Evolutionary conservation across 2,113 vertebrate genomes (phyloP), one percentile per base, ranked within the genome.

Genomic region (Hypocryptadius cinnamomeus): DNA sequence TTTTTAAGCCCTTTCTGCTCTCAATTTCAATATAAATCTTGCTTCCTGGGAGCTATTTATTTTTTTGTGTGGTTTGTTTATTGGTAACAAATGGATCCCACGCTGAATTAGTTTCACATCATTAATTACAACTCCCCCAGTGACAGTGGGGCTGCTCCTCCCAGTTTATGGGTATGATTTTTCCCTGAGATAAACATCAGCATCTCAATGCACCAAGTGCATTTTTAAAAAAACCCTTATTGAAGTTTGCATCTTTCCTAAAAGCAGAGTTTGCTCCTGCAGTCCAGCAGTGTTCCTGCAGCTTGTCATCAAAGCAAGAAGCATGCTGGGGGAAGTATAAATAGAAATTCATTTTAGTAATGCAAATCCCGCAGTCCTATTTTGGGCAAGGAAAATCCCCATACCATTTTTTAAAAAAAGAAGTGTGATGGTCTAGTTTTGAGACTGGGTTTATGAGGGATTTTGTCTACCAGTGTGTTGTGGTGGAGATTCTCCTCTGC

Each of bases 341-440:
- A 96, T 94, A 95, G 93, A 86, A 94, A 74, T 87, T 83, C 40
- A 86, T 94, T 95, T 96, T 94, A 96, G 93, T 96, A 92, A 96
- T 95, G 90, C 88, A 96, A 95, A 96, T 96, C 90, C 90, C 0
- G 4, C 76, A 66, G 95, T 79, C 95, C 85, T 95, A 85, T 94
- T 96, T 90, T 78, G 76, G 88, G 82, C 85, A 92, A 80, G 85
- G 96, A 95, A 95, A 92, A 96, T 93, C 95, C 93, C 76, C 85
- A 2, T 78, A n/a, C 87, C 4, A 2, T 63, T 80, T 82, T 85
- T 37, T 2, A 8, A 37, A 61, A 80, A 56, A 21, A 79, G n/a
- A 65, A 80, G 51, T 78, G 68, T 39, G 76, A 74, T 80, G 44
- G 76, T 94, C 48, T 83, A 51, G 44, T 69, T 94, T 93, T 76